These are phyloP conservation scores for Coregonus sp. DNA, from an alignment of 2,797 vertebrate species.

Conservation along the genomic window DNA sequence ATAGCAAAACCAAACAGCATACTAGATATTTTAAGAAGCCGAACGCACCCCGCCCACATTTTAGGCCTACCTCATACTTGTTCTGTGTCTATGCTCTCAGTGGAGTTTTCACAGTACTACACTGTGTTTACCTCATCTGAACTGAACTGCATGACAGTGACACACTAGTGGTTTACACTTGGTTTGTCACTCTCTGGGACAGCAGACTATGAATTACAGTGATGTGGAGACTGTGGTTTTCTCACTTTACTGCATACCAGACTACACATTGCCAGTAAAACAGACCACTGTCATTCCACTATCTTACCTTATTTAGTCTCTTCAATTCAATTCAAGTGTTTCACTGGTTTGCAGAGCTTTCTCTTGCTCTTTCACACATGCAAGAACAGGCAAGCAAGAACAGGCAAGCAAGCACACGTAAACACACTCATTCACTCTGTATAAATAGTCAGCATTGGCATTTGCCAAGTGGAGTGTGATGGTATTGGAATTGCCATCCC, in stretches of 20 bases:
- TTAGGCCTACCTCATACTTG: background rate
- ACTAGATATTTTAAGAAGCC: too few relatives aligned
- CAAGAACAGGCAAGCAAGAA: background rate
- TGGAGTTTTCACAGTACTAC: background rate
- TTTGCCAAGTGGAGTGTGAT: background rate
- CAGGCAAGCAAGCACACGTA: background rate
- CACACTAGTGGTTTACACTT: conserved; percentile 26
- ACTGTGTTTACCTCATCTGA: conserved; percentile 41
- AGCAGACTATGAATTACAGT: conserved; percentile 23
- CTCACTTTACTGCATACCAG: background rate
- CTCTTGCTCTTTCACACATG: background rate
- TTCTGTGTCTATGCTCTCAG: background rate
- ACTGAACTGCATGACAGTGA: conserved; percentile 14
- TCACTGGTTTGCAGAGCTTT: background rate
- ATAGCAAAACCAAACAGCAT: too few relatives aligned
- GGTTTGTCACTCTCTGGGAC: conserved; percentile 14
- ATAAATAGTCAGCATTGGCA: background rate
- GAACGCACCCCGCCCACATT: too few relatives aligned
- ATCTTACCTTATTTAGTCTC: background rate
- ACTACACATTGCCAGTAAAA: background rate
- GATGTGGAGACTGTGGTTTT: conserved; percentile 11
- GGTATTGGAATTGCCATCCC: background rate
- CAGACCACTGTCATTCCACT: background rate
- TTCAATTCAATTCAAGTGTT: background rate
- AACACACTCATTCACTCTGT: background rate